These are phyloP conservation scores for Amphipoea oculea DNA, from an alignment of 2,888 invertebrate species.

Conservation along the genomic window DNA sequence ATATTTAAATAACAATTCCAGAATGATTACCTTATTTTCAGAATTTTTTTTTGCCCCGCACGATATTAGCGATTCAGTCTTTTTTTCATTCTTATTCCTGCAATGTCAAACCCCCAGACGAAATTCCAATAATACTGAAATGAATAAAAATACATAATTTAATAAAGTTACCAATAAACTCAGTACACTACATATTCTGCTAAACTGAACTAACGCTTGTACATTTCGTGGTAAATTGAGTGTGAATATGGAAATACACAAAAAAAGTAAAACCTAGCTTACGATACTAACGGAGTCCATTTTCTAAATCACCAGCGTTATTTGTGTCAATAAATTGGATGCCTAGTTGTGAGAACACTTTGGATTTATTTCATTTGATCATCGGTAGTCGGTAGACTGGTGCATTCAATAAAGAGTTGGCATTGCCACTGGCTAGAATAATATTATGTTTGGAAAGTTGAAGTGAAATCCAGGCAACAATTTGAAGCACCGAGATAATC, in stretches of 20 bases:
- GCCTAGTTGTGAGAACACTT: slow-evolving; percentile 47
- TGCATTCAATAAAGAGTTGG: slow-evolving; percentile 41
- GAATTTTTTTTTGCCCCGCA: too few species aligned
- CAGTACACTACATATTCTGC: background rate
- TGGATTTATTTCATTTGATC: slow-evolving; percentile 55
- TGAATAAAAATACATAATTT: slow-evolving; percentile 4
- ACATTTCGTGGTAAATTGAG: slow-evolving; percentile 34
- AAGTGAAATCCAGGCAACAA: slow-evolving; percentile 1
- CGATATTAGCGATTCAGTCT: background rate
- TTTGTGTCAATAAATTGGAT: slow-evolving; percentile 58
- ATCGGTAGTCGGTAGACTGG: slow-evolving; percentile 20
- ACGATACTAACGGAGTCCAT: slow-evolving; percentile 45
- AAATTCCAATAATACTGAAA: slow-evolving; percentile 15
- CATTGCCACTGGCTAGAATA: slow-evolving; percentile 24
- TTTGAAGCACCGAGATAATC: background rate
- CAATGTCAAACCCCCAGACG: background rate
- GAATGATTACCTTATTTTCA: background rate
- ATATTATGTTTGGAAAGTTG: slow-evolving; percentile 28
- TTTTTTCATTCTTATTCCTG: background rate
- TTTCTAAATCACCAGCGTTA: slow-evolving; percentile 59
- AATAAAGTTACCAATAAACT: background rate
- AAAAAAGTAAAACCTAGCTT: slow-evolving; percentile 46
- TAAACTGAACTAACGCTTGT: slow-evolving; percentile 11
- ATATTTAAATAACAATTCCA: background rate
- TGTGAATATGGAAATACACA: slow-evolving; percentile 40